Percentiles rank a stretch among this genome's conserved stretches.
These are phyloP conservation scores for Silurus asotus DNA, from an alignment of 2,113 vertebrate genomes.

Conservation along the genomic window DNA sequence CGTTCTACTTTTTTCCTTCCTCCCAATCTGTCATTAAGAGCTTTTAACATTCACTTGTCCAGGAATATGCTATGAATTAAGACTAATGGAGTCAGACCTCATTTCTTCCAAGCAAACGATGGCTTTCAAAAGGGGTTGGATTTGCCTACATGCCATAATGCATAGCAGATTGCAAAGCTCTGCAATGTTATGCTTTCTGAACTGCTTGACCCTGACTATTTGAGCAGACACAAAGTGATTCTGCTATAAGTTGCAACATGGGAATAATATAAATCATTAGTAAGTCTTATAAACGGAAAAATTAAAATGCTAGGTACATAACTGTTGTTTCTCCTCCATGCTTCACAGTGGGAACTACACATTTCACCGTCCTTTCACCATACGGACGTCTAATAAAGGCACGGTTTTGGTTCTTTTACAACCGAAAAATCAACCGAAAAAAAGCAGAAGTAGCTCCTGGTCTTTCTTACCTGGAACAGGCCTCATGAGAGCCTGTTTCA, in stretches of 20 bases:
- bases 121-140: slow-evolving; percentile 43
- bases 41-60: slow-evolving; percentile 42
- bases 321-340: neutral
- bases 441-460: too few relatives aligned
- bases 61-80: slow-evolving; percentile 48
- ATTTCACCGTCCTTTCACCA: too few relatives aligned
- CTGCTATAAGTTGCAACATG: neutral
- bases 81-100: slow-evolving; percentile 39
- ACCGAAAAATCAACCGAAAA: too few relatives aligned
- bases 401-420: too few relatives aligned
- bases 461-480: too few relatives aligned
- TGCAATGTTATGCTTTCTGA: neutral
- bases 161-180: slow-evolving; percentile 7
- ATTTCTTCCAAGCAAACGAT: slow-evolving; percentile 24
- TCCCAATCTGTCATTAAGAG: slow-evolving; percentile 11
- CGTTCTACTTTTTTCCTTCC: neutral
- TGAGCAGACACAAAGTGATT: neutral
- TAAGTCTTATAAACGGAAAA: neutral
- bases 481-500: too few relatives aligned
- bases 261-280: neutral
- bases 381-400: too few relatives aligned
- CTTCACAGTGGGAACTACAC: too few relatives aligned
- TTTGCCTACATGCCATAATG: slow-evolving; percentile 30
- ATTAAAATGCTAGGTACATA: neutral
- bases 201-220: neutral